Evolutionary conservation across 2,113 vertebrate species (phyloP).

Genomic region (Tetraodon nigroviridis): DNA sequence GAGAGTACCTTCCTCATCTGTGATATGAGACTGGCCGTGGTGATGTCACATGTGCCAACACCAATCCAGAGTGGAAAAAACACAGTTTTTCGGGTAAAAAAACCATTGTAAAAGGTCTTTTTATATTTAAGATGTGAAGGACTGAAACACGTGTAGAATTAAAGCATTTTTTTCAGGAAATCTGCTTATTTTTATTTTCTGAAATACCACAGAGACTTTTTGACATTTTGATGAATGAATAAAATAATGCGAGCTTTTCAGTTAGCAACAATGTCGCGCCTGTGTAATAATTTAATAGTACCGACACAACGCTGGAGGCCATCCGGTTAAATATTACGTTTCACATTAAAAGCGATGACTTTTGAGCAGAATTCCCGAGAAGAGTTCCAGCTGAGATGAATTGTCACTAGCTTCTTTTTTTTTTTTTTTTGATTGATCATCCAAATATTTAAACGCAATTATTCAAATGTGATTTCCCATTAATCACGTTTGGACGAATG

Average conservation of each 20-base stretch:
- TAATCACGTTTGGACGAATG: slow-evolving; percentile 64
- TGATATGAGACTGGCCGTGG: slow-evolving; percentile 27
- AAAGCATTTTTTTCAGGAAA: not conserved
- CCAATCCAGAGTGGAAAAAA: slow-evolving; percentile 22
- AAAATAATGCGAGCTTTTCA: slow-evolving; percentile 45
- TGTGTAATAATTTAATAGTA: slow-evolving; percentile 49
- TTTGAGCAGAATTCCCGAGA: slow-evolving; percentile 53
- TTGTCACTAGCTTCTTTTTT: slow-evolving; percentile 35
- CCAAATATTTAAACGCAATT: slow-evolving; percentile 66
- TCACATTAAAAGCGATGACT: slow-evolving; percentile 64
- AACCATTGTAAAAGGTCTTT: not conserved
- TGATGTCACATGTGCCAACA: slow-evolving; percentile 40
- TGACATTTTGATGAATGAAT: slow-evolving; percentile 38
- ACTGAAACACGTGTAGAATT: not conserved
- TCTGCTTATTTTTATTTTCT: slow-evolving; percentile 13
- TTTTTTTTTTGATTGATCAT: slow-evolving; percentile 65
- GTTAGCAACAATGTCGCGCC: slow-evolving; percentile 34
- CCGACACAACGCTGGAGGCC: slow-evolving; percentile 35
- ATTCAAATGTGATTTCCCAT: slow-evolving; percentile 62
- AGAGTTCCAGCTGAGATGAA: slow-evolving; percentile 46
- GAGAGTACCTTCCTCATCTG: slow-evolving; percentile 57
- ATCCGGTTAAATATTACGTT: slow-evolving; percentile 66
- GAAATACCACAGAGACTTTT: slow-evolving; percentile 5
- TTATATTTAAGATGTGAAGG: slow-evolving; percentile 16
- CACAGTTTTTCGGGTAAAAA: not conserved